Evolutionary conservation across 2,888 invertebrate genomes (phyloP).

Genomic region (Agrotis puta): DNA sequence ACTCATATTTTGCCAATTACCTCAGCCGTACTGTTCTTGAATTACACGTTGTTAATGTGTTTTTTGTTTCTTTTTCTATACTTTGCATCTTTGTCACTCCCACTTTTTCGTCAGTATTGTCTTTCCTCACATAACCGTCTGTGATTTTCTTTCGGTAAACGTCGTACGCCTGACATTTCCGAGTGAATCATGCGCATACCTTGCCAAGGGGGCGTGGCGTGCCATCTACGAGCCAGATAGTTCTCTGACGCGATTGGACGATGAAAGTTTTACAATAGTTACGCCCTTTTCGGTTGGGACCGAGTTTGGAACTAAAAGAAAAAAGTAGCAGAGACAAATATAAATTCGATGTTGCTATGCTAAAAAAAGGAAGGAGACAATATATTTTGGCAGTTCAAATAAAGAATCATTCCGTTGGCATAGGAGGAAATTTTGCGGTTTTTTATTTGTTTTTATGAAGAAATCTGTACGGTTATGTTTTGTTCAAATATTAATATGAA

Average conservation of each 20-base stretch:
- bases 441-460: background rate
- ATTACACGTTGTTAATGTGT: background rate
- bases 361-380: background rate
- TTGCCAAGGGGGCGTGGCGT: constrained; percentile 73
- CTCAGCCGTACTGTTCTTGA: background rate
- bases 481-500: background rate
- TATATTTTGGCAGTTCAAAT: constrained; percentile 15
- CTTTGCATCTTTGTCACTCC: constrained; percentile 4
- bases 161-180: constrained; percentile 67
- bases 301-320: constrained; percentile 9
- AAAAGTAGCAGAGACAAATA: too few relatives aligned
- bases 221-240: constrained; percentile 61
- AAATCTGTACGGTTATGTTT: background rate
- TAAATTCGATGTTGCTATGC: constrained; percentile 15
- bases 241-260: constrained; percentile 64
- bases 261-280: constrained; percentile 51
- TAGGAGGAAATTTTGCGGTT: background rate
- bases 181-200: constrained; percentile 69
- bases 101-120: constrained; percentile 33
- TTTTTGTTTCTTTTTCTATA: background rate
- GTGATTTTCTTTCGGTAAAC: constrained; percentile 42
- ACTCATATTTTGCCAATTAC: too few relatives aligned
- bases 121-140: constrained; percentile 34
- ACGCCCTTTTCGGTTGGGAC: constrained; percentile 68
- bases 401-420: constrained; percentile 6